Evolutionary conservation across 2,113 vertebrate genomes (phyloP), one percentile per base, ranked within the genome.

Genomic region (Actenoides lindsayi): DNA sequence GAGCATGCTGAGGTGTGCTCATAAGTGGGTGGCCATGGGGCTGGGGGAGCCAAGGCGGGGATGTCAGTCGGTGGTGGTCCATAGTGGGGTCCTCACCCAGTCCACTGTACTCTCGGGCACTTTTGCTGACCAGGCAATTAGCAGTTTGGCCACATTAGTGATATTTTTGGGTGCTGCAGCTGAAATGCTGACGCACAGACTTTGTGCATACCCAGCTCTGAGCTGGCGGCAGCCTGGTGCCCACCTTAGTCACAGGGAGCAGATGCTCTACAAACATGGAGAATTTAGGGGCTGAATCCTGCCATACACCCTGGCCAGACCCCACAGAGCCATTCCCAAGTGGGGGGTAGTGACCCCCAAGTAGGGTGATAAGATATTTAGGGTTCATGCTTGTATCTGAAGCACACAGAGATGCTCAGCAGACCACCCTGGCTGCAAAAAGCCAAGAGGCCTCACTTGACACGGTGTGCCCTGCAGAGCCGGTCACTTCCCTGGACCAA

Each of bases 1-100:
- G 39, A 30, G 16, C 54, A 53, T 0, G 4, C 17, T 3, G 37
- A 70, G 67, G 41, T 0, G 0, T 0, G 0, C 57, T 63, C 9
- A 0, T 0, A 6, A 59, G 37, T 0, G 30, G 54, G 80, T 69
- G 54, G 18, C 80, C 19, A 0, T 15, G 39, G 46, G 60, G 21
- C 54, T 19, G 33, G 24, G 51, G 41, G 6, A 5, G 8, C 3
- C 60, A 78, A 74, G n/a, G n/a, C 31, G 44, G 20, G n/a, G 31
- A 41, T 0, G 0, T 57, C 16, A 39, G 0, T 4, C 1, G 2
- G 20, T 21, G 46, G 37, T 87, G 31, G 5, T 28, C 48, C 9
- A 2, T 14, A 23, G 44, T 30, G 59, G 21, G 33, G 8, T 57
- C 27, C 50, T 87, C 56, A 25, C 16, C 27, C 65, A 54, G 51